Percentiles rank a stretch among this genome's conserved stretches.
These are phyloP conservation scores for Druon quercuslanigerum DNA, from an alignment of 1,140 invertebrate species.

Conservation along the genomic window DNA sequence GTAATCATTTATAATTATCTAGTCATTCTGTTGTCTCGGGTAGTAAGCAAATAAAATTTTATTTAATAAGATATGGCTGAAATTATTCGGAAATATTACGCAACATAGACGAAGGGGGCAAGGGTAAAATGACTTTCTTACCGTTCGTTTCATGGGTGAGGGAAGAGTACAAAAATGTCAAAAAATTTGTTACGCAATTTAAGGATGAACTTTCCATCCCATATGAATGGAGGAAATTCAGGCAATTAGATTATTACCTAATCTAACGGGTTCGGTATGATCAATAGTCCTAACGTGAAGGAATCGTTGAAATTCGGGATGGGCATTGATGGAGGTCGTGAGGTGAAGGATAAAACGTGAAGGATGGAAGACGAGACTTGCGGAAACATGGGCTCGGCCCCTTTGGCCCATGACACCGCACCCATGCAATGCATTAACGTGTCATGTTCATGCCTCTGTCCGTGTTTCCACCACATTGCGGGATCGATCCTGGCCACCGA, in stretches of 20 bases:
- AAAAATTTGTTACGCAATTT: no score
- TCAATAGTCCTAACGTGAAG: conserved; percentile 42
- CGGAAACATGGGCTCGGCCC: conserved; percentile 69
- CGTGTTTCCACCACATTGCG: conserved; percentile 33
- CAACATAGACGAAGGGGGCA: no score
- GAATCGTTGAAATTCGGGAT: conserved; percentile 56
- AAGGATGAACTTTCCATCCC: no score
- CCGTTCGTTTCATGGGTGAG: no score
- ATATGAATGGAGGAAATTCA: background rate
- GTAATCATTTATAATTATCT: no score
- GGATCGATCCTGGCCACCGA: conserved; percentile 20
- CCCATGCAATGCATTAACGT: conserved; percentile 54
- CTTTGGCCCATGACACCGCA: conserved; percentile 68
- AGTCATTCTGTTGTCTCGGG: no score
- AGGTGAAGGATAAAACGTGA: conserved; percentile 47
- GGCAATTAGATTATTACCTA: conserved; percentile 38
- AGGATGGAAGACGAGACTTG: conserved; percentile 61
- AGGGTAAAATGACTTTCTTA: no score
- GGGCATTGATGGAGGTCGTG: conserved; percentile 56
- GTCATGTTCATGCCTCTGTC: conserved; percentile 43
- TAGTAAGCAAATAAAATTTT: no score
- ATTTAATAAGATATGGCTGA: no score
- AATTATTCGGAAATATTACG: no score
- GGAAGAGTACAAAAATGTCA: no score
- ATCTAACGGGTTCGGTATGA: conserved; percentile 46